Conservation (phyloP, 2,113 vertebrate species). For the Gopherus evgoodei region DNA sequence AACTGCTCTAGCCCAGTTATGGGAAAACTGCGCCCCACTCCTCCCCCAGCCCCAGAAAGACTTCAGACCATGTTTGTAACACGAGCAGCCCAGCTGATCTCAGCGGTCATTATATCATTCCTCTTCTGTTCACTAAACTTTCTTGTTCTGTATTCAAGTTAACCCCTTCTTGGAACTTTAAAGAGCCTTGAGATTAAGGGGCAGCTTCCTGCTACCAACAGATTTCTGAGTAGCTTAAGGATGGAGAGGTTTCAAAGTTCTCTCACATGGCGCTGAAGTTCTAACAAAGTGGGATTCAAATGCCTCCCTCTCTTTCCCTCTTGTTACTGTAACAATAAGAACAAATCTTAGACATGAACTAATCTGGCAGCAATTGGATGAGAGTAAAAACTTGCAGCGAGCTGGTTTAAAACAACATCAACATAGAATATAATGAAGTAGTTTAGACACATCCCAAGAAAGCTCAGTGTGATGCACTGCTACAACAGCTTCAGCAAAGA, state of each 20-base stretch:
- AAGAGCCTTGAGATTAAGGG: background rate
- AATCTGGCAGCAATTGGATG: background rate
- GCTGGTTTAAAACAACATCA: background rate
- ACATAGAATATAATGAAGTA: background rate
- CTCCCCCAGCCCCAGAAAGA: constrained; percentile 11
- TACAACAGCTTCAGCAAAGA: background rate
- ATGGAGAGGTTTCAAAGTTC: background rate
- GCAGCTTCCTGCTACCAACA: background rate
- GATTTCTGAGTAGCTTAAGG: background rate
- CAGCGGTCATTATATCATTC: background rate
- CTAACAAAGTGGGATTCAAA: background rate
- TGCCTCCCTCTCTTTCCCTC: background rate
- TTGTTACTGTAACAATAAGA: background rate
- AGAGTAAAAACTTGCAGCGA: background rate
- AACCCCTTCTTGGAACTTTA: background rate
- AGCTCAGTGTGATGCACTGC: background rate
- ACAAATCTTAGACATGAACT: background rate
- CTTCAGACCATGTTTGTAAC: constrained; percentile 1
- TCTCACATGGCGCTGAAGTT: background rate
- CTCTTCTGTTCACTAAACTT: background rate
- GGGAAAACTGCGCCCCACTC: constrained; percentile 61
- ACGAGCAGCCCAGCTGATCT: constrained; percentile 10
- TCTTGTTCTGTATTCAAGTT: background rate
- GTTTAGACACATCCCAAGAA: background rate
- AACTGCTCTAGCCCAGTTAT: constrained; percentile 70